A percentile compares a stretch with the other conserved stretches of the same genome.
Conservation (phyloP, 2,888 invertebrate species). For the Sipha maydis region DNA sequence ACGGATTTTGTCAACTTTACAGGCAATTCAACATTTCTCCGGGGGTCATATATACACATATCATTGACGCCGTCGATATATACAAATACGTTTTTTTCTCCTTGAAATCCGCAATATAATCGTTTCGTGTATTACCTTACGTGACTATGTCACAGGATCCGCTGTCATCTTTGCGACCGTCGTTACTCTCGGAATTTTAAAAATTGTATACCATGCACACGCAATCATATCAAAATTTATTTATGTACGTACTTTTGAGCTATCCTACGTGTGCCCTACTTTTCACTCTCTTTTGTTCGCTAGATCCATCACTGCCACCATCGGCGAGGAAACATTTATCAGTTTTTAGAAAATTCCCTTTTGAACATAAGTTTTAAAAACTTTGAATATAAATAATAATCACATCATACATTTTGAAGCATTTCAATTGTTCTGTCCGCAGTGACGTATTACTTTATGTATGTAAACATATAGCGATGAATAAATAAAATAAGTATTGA, state of each 20-base stretch:
- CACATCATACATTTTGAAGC: neutral
- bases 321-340: conserved; percentile 10
- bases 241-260: conserved; percentile 11
- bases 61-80: neutral
- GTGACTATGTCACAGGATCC: too few species aligned
- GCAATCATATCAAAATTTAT: conserved; percentile 13
- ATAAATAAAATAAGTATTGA: too few species aligned
- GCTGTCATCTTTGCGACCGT: neutral
- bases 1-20: conserved; percentile 11
- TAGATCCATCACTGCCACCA: conserved; percentile 27
- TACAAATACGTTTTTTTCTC: neutral
- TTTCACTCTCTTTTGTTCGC: conserved; percentile 7
- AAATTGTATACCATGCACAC: neutral
- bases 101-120: too few species aligned
- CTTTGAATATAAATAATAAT: conserved; percentile 18
- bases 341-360: neutral
- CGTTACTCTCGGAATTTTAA: neutral
- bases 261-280: neutral
- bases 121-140: neutral
- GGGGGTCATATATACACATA: neutral
- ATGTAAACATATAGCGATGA: too few species aligned
- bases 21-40: neutral
- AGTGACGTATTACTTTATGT: too few species aligned
- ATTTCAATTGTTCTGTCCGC: neutral
- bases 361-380: neutral